Evolutionary conservation across 2,888 invertebrate genomes (phyloP).

Genomic region (Helleia helle): DNA sequence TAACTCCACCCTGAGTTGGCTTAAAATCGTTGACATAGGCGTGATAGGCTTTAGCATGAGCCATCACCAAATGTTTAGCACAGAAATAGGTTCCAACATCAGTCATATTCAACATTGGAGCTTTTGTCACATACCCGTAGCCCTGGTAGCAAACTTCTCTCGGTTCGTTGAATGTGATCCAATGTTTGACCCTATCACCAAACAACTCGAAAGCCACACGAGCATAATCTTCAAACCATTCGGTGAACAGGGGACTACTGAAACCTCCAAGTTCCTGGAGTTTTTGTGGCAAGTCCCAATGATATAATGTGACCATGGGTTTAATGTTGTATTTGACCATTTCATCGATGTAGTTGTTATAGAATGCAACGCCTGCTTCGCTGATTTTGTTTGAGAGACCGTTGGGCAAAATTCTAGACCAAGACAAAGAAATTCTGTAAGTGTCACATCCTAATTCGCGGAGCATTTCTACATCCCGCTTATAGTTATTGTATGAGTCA

Average conservation of each 20-base stretch:
- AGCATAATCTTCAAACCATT: conserved; percentile 30
- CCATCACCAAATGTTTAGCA: conserved; percentile 63
- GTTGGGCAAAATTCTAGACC: conserved; percentile 59
- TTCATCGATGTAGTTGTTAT: conserved; percentile 71
- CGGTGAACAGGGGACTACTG: conserved; percentile 32
- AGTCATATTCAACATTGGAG: conserved; percentile 35
- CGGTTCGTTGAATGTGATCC: conserved; percentile 78
- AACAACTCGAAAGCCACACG: conserved; percentile 49
- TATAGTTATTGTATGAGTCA: conserved; percentile 77
- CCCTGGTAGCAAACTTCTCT: conserved; percentile 49
- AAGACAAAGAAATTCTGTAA: conserved; percentile 75
- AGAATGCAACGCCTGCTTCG: conserved; percentile 44
- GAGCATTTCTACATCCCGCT: conserved; percentile 64
- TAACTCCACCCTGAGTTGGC: conserved; percentile 38
- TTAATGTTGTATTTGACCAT: conserved; percentile 40
- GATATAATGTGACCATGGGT: conserved; percentile 39
- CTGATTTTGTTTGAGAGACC: conserved; percentile 35
- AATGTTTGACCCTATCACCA: conserved; percentile 63
- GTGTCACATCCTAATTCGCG: conserved; percentile 58
- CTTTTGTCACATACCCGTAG: conserved; percentile 45
- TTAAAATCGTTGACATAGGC: conserved; percentile 50
- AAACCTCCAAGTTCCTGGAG: conserved; percentile 50
- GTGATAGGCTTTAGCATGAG: conserved; percentile 71
- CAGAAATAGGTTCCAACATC: conserved; percentile 62
- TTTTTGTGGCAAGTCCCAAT: conserved; percentile 29